Percentiles rank a stretch among this genome's conserved stretches.
phyloP scores from a whole-genome alignment of 1,140 invertebrate species.

The Mamestra configurata region DNA sequence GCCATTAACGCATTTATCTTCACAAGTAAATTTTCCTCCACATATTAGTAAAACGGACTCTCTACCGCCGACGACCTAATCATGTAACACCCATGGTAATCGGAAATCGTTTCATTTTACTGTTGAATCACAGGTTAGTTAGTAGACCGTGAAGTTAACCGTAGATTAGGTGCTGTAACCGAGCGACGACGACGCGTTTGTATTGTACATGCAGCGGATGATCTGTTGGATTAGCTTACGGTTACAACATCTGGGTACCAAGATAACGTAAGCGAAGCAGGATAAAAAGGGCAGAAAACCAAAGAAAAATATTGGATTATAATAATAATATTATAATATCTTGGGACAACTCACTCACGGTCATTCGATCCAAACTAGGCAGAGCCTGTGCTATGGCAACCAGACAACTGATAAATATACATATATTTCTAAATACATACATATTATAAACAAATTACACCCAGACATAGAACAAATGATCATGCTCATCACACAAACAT shows the following conservation, averaged over 20 bases:
- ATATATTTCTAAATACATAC: too few relatives aligned
- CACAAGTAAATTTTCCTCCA: slow-evolving; percentile 11
- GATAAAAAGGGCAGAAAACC: too few relatives aligned
- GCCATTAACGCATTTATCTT: neutral
- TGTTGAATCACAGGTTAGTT: slow-evolving; percentile 10
- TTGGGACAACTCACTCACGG: too few relatives aligned
- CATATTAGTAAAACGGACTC: slow-evolving; percentile 13
- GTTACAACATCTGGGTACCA: slow-evolving; percentile 4
- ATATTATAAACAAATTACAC: too few relatives aligned
- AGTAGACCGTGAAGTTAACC: neutral
- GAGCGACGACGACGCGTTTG: neutral
- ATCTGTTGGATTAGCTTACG: neutral
- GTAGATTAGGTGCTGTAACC: neutral
- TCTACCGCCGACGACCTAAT: slow-evolving; percentile 5
- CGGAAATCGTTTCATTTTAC: slow-evolving; percentile 19
- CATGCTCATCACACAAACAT: too few relatives aligned
- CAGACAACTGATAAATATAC: too few relatives aligned
- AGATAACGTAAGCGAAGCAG: neutral
- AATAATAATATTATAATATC: too few relatives aligned
- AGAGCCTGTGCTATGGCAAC: too few relatives aligned
- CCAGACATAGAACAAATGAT: too few relatives aligned
- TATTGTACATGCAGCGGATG: neutral
- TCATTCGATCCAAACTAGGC: too few relatives aligned
- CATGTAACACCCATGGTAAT: slow-evolving; percentile 35
- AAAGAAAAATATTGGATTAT: too few relatives aligned